Percentiles rank a stretch among this genome's conserved stretches.
phyloP scores from a whole-genome alignment of 1,140 invertebrate genomes.

The Macrobrachium rosenbergii region DNA sequence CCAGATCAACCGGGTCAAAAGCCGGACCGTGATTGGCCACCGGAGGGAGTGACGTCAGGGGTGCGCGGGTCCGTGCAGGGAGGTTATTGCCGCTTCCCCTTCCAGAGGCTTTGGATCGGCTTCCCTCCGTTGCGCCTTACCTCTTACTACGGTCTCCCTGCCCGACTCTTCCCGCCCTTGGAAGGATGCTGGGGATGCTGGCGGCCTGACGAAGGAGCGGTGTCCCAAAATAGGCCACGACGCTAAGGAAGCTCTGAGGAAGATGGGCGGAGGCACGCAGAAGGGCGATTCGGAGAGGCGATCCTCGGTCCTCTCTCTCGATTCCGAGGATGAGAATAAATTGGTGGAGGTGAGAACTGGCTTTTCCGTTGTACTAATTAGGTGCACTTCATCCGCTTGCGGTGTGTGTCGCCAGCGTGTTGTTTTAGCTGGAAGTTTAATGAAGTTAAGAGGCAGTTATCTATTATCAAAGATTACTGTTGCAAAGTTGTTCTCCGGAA shows the following conservation, averaged over 20 bases:
- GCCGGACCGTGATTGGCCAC: background rate
- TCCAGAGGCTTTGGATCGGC: background rate
- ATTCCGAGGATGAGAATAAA: constrained; percentile 57
- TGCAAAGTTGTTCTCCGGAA: background rate
- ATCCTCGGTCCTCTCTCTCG: constrained; percentile 49
- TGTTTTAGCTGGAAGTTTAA: background rate
- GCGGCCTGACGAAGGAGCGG: constrained; percentile 29
- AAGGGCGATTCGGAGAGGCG: constrained; percentile 27
- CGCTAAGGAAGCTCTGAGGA: background rate
- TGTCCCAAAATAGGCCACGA: background rate
- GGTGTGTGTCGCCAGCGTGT: background rate
- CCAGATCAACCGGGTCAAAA: too few species aligned
- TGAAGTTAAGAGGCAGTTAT: background rate
- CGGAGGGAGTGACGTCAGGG: background rate
- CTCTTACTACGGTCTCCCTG: constrained; percentile 3
- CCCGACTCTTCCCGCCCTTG: background rate
- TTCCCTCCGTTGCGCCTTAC: background rate
- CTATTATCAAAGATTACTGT: too few species aligned
- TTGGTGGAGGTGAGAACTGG: constrained; percentile 53
- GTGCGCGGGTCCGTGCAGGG: background rate
- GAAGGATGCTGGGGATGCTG: constrained; percentile 29
- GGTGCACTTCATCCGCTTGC: background rate
- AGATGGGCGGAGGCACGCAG: constrained; percentile 26
- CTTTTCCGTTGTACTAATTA: background rate
- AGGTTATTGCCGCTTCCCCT: background rate